Conservation (phyloP, 2,888 invertebrate genomes). For the Nesidiocoris tenuis region DNA sequence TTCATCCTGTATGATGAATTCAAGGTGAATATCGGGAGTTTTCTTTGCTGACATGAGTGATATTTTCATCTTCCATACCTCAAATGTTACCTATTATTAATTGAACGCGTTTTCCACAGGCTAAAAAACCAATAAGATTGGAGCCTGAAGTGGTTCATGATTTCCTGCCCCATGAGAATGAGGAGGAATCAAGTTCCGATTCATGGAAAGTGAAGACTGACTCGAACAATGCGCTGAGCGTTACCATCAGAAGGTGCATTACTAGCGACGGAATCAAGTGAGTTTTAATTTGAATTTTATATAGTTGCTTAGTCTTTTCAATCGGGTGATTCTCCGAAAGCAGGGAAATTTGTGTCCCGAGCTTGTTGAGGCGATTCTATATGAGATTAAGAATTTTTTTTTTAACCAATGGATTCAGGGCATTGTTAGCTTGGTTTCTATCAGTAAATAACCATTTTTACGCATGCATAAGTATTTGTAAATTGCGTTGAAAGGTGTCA, state of each 20-base stretch:
- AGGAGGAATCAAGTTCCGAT: constrained; percentile 27
- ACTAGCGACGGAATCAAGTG: background rate
- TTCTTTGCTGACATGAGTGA: background rate
- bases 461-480: too few relatives aligned
- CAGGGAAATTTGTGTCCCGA: too few relatives aligned
- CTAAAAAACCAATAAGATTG: background rate
- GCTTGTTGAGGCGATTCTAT: too few relatives aligned
- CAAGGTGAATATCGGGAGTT: background rate
- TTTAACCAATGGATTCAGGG: too few relatives aligned
- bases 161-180: constrained; percentile 9
- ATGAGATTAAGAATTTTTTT: too few relatives aligned
- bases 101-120: background rate
- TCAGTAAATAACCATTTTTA: too few relatives aligned
- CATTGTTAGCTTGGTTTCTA: too few relatives aligned
- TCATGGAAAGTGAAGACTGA: constrained; percentile 37
- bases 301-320: background rate
- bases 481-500: too few relatives aligned
- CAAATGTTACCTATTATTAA: too few relatives aligned
- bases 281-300: background rate
- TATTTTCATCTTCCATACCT: background rate
- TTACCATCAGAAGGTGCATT: constrained; percentile 21
- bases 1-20: constrained; percentile 33
- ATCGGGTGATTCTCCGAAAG: too few relatives aligned
- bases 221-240: constrained; percentile 12
- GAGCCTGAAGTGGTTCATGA: background rate